phyloP scores from a whole-genome alignment of 2,113 vertebrate species.

The Ranitomeya variabilis region DNA sequence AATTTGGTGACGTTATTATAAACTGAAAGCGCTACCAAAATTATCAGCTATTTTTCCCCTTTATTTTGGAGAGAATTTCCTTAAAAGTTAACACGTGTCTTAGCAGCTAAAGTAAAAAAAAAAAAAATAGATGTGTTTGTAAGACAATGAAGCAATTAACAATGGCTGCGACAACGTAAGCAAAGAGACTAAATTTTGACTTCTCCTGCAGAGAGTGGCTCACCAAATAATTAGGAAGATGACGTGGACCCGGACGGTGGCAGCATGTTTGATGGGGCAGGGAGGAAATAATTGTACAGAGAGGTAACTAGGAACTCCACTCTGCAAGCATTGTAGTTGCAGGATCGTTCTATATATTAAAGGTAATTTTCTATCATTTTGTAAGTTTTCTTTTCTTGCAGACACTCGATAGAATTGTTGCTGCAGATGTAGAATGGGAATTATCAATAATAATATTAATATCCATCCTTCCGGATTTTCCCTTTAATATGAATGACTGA shows the following conservation, averaged over 20 bases:
- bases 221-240: neutral
- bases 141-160: neutral
- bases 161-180: neutral
- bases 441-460: neutral
- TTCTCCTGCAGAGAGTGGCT: neutral
- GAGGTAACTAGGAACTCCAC: neutral
- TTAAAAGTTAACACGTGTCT: neutral
- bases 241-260: neutral
- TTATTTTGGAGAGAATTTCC: neutral
- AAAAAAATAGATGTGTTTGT: neutral
- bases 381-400: neutral
- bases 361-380: neutral
- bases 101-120: neutral
- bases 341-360: slow-evolving; percentile 4
- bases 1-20: neutral
- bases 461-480: neutral
- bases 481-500: neutral
- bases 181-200: neutral
- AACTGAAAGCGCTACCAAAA: neutral
- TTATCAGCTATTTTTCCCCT: neutral
- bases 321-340: neutral
- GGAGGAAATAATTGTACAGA: slow-evolving; percentile 3
- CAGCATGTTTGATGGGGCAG: slow-evolving; percentile 14
- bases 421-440: neutral
- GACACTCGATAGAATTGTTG: neutral